These are phyloP conservation scores for Agrypnia vestita DNA, from an alignment of 1,140 invertebrate species.

Conservation along the genomic window DNA sequence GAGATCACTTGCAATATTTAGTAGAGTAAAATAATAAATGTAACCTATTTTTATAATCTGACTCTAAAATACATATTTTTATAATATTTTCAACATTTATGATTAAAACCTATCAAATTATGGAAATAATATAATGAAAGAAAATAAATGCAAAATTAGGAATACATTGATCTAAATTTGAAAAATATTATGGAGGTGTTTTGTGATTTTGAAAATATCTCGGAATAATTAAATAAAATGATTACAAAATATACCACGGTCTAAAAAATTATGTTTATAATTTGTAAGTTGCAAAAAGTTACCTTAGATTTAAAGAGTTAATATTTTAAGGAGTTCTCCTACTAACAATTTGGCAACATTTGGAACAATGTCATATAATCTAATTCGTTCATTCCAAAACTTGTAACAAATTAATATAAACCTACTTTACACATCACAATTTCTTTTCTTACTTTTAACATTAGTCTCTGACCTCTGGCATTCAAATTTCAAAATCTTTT, in stretches of 20 bases:
- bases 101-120: too few species aligned
- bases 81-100: too few species aligned
- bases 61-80: too few species aligned
- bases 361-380: background rate
- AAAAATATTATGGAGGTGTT: background rate
- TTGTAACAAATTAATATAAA: background rate
- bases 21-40: background rate
- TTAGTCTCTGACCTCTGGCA: too few species aligned
- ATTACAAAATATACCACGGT: too few species aligned
- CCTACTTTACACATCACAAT: too few species aligned
- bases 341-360: constrained; percentile 38
- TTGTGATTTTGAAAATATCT: background rate
- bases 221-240: background rate
- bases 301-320: background rate
- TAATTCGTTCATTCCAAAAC: background rate
- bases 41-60: background rate
- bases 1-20: constrained; percentile 35
- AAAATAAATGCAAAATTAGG: constrained; percentile 8
- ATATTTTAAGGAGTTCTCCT: background rate
- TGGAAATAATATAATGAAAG: background rate
- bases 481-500: too few species aligned
- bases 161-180: background rate
- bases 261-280: background rate
- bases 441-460: too few species aligned
- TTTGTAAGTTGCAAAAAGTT: background rate